A percentile compares a stretch with the other conserved stretches of the same genome.
These are phyloP conservation scores for Stichodactyla helianthus DNA, from an alignment of 64 coral and sea anemone species.

Conservation along the genomic window DNA sequence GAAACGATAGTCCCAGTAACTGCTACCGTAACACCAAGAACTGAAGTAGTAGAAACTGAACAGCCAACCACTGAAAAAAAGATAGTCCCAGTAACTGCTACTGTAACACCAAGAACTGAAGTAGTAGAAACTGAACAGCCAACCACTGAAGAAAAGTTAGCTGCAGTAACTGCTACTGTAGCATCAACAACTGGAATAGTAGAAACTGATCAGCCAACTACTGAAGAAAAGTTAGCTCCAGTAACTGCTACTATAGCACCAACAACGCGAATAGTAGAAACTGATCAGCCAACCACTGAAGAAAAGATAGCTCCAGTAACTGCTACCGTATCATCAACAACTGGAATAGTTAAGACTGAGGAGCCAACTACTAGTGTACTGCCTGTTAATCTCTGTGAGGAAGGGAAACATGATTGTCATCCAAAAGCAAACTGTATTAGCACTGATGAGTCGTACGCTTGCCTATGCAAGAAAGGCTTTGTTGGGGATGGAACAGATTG, in stretches of 20 bases:
- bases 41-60: not conserved
- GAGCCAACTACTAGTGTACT: not conserved
- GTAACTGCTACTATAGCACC: not conserved
- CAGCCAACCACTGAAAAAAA: not conserved
- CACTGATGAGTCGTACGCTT: slow-evolving; percentile 37
- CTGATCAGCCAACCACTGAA: too few species aligned
- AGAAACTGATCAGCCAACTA: not conserved
- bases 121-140: not conserved
- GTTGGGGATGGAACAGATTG: slow-evolving; percentile 49
- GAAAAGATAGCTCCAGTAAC: too few species aligned
- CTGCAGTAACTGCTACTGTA: too few species aligned
- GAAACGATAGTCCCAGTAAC: too few species aligned
- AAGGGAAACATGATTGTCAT: slow-evolving; percentile 17
- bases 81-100: not conserved
- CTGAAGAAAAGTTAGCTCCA: not conserved
- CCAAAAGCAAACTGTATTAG: slow-evolving; percentile 42
- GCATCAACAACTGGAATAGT: not conserved
- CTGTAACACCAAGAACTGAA: not conserved
- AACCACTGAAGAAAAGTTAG: not conserved
- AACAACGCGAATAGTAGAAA: not conserved
- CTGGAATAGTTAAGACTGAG: not conserved
- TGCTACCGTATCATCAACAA: too few species aligned
- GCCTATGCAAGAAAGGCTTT: slow-evolving; percentile 43
- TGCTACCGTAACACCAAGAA: not conserved
- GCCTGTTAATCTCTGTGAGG: not conserved